These are phyloP conservation scores for Strix aluco DNA, from an alignment of 2,113 vertebrate genomes.

Conservation along the genomic window DNA sequence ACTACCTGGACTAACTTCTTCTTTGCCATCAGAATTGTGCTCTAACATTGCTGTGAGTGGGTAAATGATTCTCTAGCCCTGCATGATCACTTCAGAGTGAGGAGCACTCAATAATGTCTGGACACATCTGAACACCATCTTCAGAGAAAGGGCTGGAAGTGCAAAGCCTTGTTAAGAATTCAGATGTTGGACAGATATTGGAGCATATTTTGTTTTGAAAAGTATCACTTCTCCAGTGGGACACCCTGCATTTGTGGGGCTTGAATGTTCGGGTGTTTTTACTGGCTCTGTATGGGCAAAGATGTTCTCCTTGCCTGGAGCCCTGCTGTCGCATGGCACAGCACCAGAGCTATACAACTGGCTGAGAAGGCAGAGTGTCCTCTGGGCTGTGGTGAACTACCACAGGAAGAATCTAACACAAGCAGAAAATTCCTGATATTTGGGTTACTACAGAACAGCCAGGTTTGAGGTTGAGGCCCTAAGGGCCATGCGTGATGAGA, in stretches of 20 bases:
- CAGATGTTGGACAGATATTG: neutral
- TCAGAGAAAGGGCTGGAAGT: neutral
- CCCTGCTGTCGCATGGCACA: neutral
- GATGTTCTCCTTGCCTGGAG: neutral
- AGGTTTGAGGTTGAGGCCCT: neutral
- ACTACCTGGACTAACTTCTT: neutral
- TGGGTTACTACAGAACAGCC: neutral
- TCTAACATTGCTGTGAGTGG: neutral
- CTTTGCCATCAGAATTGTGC: neutral
- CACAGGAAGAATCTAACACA: neutral
- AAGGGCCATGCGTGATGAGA: accelerated
- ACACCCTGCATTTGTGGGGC: neutral
- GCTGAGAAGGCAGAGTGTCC: neutral
- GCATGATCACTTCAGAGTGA: neutral
- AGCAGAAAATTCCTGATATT: neutral
- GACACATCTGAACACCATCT: neutral
- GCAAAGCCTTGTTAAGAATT: neutral
- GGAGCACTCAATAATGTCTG: neutral
- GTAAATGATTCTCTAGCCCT: neutral
- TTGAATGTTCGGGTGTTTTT: neutral
- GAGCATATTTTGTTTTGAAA: neutral
- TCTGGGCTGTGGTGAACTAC: neutral
- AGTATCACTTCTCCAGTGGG: neutral
- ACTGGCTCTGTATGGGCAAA: neutral
- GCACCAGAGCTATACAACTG: neutral